These are phyloP conservation scores for Malthinus flaveolus DNA, from an alignment of 2,888 invertebrate species.

Conservation along the genomic window DNA sequence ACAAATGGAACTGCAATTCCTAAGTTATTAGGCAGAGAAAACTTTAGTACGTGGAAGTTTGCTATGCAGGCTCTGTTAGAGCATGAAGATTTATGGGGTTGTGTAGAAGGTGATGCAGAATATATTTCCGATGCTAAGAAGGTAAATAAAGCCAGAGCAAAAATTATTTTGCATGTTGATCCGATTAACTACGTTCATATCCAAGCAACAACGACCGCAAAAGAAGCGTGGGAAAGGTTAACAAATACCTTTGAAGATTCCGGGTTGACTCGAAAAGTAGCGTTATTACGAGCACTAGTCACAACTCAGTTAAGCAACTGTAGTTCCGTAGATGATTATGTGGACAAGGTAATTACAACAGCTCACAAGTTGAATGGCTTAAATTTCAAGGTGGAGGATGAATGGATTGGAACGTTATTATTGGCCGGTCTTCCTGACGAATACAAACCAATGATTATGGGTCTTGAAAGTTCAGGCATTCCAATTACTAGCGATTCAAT, in stretches of 20 bases:
- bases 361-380: conserved; percentile 39
- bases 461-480: conserved; percentile 35
- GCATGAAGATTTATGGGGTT: too few relatives aligned
- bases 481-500: conserved; percentile 37
- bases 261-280: conserved; percentile 40
- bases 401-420: conserved; percentile 42
- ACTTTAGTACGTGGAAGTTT: too few relatives aligned
- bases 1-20: too few relatives aligned
- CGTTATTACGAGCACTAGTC: conserved; percentile 35
- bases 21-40: too few relatives aligned
- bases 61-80: too few relatives aligned
- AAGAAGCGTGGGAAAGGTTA: conserved; percentile 39
- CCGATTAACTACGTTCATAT: conserved; percentile 39
- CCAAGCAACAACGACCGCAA: conserved; percentile 32
- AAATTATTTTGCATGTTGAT: conserved; percentile 37
- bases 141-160: conserved; percentile 32
- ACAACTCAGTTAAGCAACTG: conserved; percentile 37
- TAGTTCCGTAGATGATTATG: conserved; percentile 38
- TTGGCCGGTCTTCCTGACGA: conserved; percentile 40
- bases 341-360: conserved; percentile 38
- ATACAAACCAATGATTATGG: conserved; percentile 42
- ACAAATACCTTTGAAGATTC: conserved; percentile 38
- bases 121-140: too few relatives aligned
- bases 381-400: conserved; percentile 36
- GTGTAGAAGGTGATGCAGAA: too few relatives aligned